These are phyloP conservation scores for Drosophila nigromelanica DNA, from an alignment of 1,140 invertebrate genomes.

Conservation along the genomic window DNA sequence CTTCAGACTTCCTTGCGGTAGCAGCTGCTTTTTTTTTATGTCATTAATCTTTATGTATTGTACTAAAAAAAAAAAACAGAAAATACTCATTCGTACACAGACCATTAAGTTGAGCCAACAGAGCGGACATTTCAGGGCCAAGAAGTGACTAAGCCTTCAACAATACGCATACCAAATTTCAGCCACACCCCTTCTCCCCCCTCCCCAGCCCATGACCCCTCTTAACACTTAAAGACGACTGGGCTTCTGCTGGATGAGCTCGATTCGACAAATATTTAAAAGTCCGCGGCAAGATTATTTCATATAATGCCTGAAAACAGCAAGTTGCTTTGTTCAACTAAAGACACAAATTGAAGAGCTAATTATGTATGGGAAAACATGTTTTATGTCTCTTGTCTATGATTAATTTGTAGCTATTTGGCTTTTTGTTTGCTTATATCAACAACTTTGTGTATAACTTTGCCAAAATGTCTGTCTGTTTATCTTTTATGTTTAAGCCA, in stretches of 20 bases:
- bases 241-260: conserved; percentile 53
- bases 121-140: conserved; percentile 56
- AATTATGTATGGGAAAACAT: conserved; percentile 72
- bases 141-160: conserved; percentile 20
- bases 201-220: background rate
- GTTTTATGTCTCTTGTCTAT: conserved; percentile 56
- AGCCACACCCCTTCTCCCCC: conserved; percentile 5
- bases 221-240: background rate
- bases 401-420: conserved; percentile 23
- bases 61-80: conserved; percentile 26
- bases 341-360: conserved; percentile 61
- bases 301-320: conserved; percentile 36
- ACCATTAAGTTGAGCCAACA: conserved; percentile 45
- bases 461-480: conserved; percentile 11
- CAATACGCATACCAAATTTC: conserved; percentile 7
- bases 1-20: conserved; percentile 47
- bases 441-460: conserved; percentile 2
- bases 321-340: conserved; percentile 42
- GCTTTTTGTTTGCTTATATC: conserved; percentile 51
- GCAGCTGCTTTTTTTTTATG: conserved; percentile 43
- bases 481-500: conserved; percentile 2
- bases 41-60: conserved; percentile 59
- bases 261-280: conserved; percentile 38
- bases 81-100: conserved; percentile 18
- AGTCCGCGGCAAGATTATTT: conserved; percentile 55